Conservation (phyloP, 2,113 vertebrate genomes). For the Diadophis punctatus region DNA sequence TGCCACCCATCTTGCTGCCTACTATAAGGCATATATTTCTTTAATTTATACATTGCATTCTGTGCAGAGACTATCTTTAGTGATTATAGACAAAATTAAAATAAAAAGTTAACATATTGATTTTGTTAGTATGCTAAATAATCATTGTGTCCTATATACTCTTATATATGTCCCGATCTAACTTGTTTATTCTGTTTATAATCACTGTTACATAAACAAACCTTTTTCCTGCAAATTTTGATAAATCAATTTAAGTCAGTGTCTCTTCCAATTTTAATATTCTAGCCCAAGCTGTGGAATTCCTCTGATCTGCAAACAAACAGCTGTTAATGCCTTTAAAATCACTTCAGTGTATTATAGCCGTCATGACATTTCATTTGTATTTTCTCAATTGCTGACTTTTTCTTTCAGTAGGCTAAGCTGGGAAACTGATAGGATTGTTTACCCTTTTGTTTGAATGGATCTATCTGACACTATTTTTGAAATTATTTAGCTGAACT, state of each 20-base stretch:
- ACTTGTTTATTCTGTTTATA: neutral
- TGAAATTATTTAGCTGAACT: neutral
- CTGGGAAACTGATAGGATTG: neutral
- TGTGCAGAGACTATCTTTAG: neutral
- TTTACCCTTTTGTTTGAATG: neutral
- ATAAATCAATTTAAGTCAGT: neutral
- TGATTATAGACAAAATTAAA: neutral
- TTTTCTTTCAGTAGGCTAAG: neutral
- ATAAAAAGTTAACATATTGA: neutral
- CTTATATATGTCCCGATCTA: neutral
- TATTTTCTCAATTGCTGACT: neutral
- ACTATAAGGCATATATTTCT: neutral
- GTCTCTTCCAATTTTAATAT: neutral
- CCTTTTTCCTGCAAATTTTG: neutral
- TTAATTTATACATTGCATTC: neutral
- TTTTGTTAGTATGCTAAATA: neutral
- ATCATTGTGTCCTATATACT: neutral
- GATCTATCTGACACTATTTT: neutral
- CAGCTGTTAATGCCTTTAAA: neutral
- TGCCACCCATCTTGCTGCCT: neutral
- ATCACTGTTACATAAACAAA: neutral
- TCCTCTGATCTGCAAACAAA: neutral
- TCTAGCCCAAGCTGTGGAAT: neutral
- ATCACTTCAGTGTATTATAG: neutral
- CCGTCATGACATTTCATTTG: neutral